phyloP scores from a whole-genome alignment of 2,888 invertebrate species.

The Synergus itoensis region DNA sequence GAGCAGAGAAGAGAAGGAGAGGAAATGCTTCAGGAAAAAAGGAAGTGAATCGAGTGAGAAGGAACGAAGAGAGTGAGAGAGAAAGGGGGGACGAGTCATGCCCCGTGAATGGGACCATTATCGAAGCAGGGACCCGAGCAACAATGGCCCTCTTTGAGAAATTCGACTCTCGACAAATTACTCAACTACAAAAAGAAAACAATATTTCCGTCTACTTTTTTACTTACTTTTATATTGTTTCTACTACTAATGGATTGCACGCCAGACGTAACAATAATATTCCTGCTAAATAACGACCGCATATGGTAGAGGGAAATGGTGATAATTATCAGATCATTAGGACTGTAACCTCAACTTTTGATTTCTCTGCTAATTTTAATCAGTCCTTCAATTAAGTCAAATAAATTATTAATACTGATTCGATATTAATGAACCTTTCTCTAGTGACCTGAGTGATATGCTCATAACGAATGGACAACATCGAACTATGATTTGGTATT shows the following conservation, averaged over 20 bases:
- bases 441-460: not conserved
- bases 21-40: slow-evolving; percentile 44
- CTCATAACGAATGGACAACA: slow-evolving; percentile 61
- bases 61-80: slow-evolving; percentile 42
- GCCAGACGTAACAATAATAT: slow-evolving; percentile 59
- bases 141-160: slow-evolving; percentile 71
- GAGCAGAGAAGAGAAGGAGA: slow-evolving; percentile 43
- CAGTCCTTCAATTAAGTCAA: not conserved
- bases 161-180: slow-evolving; percentile 71
- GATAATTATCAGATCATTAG: no score
- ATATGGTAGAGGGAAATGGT: no score
- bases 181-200: slow-evolving; percentile 66
- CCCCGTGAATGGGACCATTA: slow-evolving; percentile 70
- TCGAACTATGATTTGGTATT: slow-evolving; percentile 75
- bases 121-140: slow-evolving; percentile 55
- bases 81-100: slow-evolving; percentile 57
- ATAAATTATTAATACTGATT: not conserved
- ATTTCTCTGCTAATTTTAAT: not conserved
- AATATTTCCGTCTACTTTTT: slow-evolving; percentile 53
- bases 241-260: slow-evolving; percentile 37
- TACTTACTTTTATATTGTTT: slow-evolving; percentile 34
- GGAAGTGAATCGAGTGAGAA: slow-evolving; percentile 18
- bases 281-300: not conserved
- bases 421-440: slow-evolving; percentile 20
- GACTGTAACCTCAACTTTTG: not conserved